Conservation (phyloP, 2,888 invertebrate species). For the Clusia tigrina region DNA sequence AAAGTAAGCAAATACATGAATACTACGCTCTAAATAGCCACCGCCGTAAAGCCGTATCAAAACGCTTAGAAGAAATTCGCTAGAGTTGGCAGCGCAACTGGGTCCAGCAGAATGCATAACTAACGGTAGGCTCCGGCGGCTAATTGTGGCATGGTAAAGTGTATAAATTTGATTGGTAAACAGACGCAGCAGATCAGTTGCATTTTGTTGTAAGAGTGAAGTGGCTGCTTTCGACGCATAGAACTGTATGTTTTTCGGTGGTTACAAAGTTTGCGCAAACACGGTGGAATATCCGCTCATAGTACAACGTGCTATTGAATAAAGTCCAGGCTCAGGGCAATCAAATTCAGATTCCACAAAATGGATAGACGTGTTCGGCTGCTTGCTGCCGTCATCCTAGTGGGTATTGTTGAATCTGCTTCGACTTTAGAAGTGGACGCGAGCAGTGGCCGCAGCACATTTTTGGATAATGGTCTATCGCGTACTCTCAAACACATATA, state of each 20-base stretch:
- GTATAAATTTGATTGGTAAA: slow-evolving; percentile 53
- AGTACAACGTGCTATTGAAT: too few relatives aligned
- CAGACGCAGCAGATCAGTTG: slow-evolving; percentile 57
- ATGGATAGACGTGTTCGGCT: slow-evolving; percentile 51
- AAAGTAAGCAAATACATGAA: slow-evolving; percentile 40
- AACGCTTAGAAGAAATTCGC: slow-evolving; percentile 27
- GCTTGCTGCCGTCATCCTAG: slow-evolving; percentile 41
- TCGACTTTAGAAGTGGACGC: slow-evolving; percentile 30
- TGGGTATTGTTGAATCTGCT: slow-evolving; percentile 29
- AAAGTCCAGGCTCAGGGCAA: too few relatives aligned
- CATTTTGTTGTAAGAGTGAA: slow-evolving; percentile 36
- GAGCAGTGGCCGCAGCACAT: slow-evolving; percentile 31
- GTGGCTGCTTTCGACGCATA: not conserved
- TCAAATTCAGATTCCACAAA: slow-evolving; percentile 10
- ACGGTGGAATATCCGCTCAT: too few relatives aligned
- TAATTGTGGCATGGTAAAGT: slow-evolving; percentile 53
- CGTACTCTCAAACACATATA: slow-evolving; percentile 60
- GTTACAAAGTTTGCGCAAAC: too few relatives aligned
- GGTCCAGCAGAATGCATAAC: slow-evolving; percentile 36
- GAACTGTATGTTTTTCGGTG: too few relatives aligned
- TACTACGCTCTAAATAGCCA: slow-evolving; percentile 56
- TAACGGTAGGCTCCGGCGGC: slow-evolving; percentile 37
- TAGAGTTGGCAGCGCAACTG: slow-evolving; percentile 34
- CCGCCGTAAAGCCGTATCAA: slow-evolving; percentile 23
- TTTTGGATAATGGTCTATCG: slow-evolving; percentile 52